Conservation (phyloP, 2,797 vertebrate species). For the Characodon lateralis region DNA sequence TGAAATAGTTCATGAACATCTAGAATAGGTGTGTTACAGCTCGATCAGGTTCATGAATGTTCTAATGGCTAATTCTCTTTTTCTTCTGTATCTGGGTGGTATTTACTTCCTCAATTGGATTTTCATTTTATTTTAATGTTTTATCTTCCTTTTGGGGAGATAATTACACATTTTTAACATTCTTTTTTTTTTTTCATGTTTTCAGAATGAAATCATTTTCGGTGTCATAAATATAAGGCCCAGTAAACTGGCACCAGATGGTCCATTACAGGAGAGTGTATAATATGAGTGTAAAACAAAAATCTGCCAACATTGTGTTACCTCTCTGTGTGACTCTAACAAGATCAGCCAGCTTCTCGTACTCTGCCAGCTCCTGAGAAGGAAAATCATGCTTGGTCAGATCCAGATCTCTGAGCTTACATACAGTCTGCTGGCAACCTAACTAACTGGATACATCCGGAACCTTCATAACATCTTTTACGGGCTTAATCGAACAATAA, state of each 20-base stretch:
- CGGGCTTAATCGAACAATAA: not conserved
- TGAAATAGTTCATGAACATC: not conserved
- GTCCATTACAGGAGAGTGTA: not conserved
- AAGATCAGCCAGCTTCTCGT: constrained; percentile 70
- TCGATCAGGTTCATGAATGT: too few species aligned
- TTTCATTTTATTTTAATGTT: not conserved
- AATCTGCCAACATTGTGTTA: constrained; percentile 17
- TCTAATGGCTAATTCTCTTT: not conserved
- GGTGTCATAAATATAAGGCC: not conserved
- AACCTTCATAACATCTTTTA: not conserved
- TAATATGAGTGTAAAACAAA: not conserved
- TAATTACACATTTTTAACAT: not conserved
- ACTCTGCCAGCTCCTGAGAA: constrained; percentile 74
- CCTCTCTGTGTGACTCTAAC: constrained; percentile 79
- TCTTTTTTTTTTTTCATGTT: not conserved
- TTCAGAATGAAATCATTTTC: not conserved
- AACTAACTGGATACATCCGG: not conserved
- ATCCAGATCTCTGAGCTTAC: not conserved
- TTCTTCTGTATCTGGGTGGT: not conserved
- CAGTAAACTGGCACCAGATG: not conserved
- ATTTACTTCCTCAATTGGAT: not conserved
- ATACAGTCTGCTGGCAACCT: not conserved
- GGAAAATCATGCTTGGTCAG: not conserved
- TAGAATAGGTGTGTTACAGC: not conserved
- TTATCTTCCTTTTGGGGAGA: not conserved